A percentile compares a stretch with the other conserved stretches of the same genome.
phyloP scores from a whole-genome alignment of 2,888 invertebrate species.

The Zygaena filipendulae region DNA sequence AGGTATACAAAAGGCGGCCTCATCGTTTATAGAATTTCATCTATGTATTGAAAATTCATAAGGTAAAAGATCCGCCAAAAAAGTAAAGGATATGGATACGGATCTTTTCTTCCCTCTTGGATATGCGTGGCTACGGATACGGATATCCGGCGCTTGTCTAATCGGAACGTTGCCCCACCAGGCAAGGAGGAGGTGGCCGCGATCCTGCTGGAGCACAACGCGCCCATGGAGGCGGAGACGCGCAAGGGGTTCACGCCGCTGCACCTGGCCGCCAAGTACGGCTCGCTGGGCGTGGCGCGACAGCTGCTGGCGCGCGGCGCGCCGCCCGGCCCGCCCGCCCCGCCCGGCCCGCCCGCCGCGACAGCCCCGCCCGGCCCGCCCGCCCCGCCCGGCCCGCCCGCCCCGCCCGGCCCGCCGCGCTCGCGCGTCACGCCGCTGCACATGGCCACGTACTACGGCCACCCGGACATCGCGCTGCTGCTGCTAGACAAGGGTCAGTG shows the following conservation, averaged over 20 bases:
- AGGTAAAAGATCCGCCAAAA: no score
- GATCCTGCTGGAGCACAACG: constrained; percentile 90
- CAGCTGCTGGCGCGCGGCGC: constrained; percentile 89
- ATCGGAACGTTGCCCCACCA: no score
- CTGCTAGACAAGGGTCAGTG: constrained; percentile 84
- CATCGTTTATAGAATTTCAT: no score
- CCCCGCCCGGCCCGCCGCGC: constrained; percentile 89
- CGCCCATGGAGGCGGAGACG: constrained; percentile 90
- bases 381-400: constrained; percentile 91
- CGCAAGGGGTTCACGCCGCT: constrained; percentile 97
- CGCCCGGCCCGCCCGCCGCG: constrained; percentile 96
- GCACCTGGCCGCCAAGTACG: constrained; percentile 97
- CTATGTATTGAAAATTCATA: no score
- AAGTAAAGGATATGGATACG: no score
- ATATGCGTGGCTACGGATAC: no score
- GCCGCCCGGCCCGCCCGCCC: constrained; percentile 85
- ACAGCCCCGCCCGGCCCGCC: constrained; percentile 93
- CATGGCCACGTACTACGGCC: constrained; percentile 97
- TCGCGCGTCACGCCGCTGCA: constrained; percentile 96
- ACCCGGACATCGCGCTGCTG: constrained; percentile 88
- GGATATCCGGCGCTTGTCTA: no score
- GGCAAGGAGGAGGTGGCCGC: constrained; percentile 89
- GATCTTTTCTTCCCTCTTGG: no score
- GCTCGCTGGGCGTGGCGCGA: constrained; percentile 89
- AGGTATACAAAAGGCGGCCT: no score